A percentile compares a stretch with the other conserved stretches of the same genome.
These are phyloP conservation scores for Cheilinus undulatus DNA, from an alignment of 2,113 vertebrate genomes.

Conservation along the genomic window DNA sequence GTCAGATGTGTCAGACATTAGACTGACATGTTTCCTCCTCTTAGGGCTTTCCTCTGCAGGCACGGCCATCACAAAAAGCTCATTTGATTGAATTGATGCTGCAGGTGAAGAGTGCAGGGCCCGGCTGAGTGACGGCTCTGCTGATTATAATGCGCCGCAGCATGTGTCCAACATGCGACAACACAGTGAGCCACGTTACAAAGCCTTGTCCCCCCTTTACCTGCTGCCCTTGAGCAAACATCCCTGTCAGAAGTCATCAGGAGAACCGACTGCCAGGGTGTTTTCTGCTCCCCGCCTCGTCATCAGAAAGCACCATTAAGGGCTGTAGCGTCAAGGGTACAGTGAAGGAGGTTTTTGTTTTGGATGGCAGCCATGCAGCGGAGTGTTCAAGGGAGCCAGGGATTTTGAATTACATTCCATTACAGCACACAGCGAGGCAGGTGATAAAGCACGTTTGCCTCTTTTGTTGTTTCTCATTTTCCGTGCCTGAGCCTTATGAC, in stretches of 20 bases:
- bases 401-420: conserved; percentile 65
- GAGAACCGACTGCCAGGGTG: conserved; percentile 52
- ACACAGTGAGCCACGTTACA: conserved; percentile 36
- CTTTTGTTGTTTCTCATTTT: conserved; percentile 55
- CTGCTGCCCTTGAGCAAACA: conserved; percentile 57
- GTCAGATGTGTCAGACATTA: conserved; percentile 52
- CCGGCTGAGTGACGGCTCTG: conserved; percentile 43
- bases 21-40: conserved; percentile 68
- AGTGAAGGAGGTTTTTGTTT: conserved; percentile 67
- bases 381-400: conserved; percentile 52
- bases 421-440: conserved; percentile 53
- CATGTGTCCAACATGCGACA: conserved; percentile 49
- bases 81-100: conserved; percentile 63
- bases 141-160: conserved; percentile 56
- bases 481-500: conserved; percentile 35
- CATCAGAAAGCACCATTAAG: conserved; percentile 56
- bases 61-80: conserved; percentile 48
- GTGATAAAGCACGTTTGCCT: conserved; percentile 55
- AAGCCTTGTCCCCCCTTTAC: conserved; percentile 23
- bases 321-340: conserved; percentile 60
- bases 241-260: conserved; percentile 32
- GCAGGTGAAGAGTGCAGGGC: conserved; percentile 14
- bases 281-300: conserved; percentile 54
- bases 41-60: conserved; percentile 53
- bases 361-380: conserved; percentile 63